Conservation (phyloP, 2,797 vertebrate species). For the Taeniopygia guttata region DNA sequence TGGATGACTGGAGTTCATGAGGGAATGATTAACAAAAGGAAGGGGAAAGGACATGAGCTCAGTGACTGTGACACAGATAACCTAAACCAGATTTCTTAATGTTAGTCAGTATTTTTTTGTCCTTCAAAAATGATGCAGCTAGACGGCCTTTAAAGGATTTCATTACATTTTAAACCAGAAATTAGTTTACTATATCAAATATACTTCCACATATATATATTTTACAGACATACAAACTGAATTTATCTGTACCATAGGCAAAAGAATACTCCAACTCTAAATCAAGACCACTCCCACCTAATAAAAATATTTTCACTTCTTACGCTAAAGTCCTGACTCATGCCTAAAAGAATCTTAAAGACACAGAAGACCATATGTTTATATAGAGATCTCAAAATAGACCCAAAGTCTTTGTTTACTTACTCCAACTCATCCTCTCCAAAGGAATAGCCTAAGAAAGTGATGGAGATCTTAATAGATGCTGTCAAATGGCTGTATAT, state of each 20-base stretch:
- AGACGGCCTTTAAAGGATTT: background rate
- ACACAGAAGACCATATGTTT: background rate
- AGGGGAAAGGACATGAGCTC: constrained; percentile 64
- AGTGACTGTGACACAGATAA: constrained; percentile 65
- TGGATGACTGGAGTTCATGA: constrained; percentile 61
- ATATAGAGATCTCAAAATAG: constrained; percentile 18
- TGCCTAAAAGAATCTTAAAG: constrained; percentile 9
- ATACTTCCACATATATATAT: background rate
- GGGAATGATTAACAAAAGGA: constrained; percentile 67
- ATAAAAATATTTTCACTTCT: constrained; percentile 41
- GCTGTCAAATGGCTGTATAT: background rate
- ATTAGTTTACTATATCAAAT: background rate
- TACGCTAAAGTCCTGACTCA: constrained; percentile 1
- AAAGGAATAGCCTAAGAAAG: background rate
- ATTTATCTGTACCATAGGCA: background rate
- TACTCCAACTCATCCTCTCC: background rate
- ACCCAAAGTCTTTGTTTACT: background rate
- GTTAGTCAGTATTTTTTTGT: background rate
- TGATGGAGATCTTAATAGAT: background rate
- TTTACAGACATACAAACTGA: background rate
- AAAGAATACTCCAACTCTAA: background rate
- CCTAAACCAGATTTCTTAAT: constrained; percentile 58
- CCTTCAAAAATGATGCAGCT: background rate
- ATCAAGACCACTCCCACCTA: constrained; percentile 15
- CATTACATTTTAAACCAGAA: background rate